A percentile compares a stretch with the other conserved stretches of the same genome.
These are phyloP conservation scores for Anarrhichthys ocellatus DNA, from an alignment of 2,113 vertebrate species.

Conservation along the genomic window DNA sequence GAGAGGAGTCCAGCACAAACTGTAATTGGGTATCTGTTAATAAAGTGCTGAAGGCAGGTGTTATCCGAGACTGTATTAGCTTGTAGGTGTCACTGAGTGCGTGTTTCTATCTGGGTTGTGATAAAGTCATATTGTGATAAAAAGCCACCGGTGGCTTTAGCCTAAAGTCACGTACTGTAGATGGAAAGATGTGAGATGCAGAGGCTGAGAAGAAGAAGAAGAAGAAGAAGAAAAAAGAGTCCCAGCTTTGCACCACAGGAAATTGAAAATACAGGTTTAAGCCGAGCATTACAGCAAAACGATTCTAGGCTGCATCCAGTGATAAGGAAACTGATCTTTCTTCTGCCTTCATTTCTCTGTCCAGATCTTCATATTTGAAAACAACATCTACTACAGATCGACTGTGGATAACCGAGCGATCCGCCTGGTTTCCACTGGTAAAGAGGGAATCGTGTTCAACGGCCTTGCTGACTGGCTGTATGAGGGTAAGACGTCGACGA, in stretches of 20 bases:
- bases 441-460: constrained; percentile 94
- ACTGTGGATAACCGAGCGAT: constrained; percentile 91
- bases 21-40: constrained; percentile 53
- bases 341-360: constrained; percentile 14
- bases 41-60: constrained; percentile 41
- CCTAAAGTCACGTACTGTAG: not conserved
- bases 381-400: constrained; percentile 97
- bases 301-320: not conserved
- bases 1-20: constrained; percentile 34
- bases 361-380: constrained; percentile 98
- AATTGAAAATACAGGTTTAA: not conserved
- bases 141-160: constrained; percentile 8
- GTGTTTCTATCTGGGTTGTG: constrained; percentile 31
- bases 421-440: constrained; percentile 94
- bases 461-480: constrained; percentile 98
- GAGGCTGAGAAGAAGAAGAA: not conserved
- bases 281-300: not conserved
- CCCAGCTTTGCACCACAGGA: not conserved
- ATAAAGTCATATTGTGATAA: constrained; percentile 37
- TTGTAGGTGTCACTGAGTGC: constrained; percentile 32
- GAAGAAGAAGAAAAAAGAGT: not conserved
- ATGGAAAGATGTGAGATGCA: not conserved
- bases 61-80: constrained; percentile 44
- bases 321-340: constrained; percentile 1
- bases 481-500: constrained; percentile 86